Conservation (phyloP, 2,888 invertebrate genomes). For the Caradrina clavipalpis region DNA sequence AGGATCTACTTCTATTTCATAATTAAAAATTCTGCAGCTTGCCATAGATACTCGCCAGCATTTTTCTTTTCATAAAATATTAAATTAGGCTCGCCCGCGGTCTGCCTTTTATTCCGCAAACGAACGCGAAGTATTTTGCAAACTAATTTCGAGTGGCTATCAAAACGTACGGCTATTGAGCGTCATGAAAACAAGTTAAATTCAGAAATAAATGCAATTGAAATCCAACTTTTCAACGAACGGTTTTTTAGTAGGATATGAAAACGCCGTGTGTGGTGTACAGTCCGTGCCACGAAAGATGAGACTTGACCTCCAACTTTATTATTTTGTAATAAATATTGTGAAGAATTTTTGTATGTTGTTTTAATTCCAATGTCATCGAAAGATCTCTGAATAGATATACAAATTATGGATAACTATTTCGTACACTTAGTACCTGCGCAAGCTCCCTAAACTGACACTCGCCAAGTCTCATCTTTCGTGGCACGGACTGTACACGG, state of each 20-base stretch:
- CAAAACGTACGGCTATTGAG: slow-evolving; percentile 65
- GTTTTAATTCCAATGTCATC: too few species aligned
- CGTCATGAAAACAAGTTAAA: slow-evolving; percentile 68
- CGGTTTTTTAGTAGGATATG: slow-evolving; percentile 60
- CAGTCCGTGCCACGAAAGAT: too few species aligned
- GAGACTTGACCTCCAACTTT: too few species aligned
- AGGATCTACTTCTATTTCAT: slow-evolving; percentile 26
- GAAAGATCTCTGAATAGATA: too few species aligned
- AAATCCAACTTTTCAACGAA: slow-evolving; percentile 59
- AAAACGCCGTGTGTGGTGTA: slow-evolving; percentile 58
- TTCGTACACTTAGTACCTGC: too few species aligned
- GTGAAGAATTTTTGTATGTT: too few species aligned
- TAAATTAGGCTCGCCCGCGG: slow-evolving; percentile 35
- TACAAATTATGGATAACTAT: too few species aligned
- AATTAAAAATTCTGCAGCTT: slow-evolving; percentile 33
- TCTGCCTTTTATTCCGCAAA: slow-evolving; percentile 47
- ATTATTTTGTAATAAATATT: too few species aligned
- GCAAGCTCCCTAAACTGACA: too few species aligned
- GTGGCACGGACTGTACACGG: too few species aligned
- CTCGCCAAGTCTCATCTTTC: too few species aligned
- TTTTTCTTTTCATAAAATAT: slow-evolving; percentile 48
- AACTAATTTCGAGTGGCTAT: slow-evolving; percentile 58
- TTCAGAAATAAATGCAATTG: slow-evolving; percentile 71
- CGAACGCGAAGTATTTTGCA: slow-evolving; percentile 47
- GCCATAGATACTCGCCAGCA: not conserved